Conservation (phyloP, 2,113 vertebrate genomes). For the Passer montanus region DNA sequence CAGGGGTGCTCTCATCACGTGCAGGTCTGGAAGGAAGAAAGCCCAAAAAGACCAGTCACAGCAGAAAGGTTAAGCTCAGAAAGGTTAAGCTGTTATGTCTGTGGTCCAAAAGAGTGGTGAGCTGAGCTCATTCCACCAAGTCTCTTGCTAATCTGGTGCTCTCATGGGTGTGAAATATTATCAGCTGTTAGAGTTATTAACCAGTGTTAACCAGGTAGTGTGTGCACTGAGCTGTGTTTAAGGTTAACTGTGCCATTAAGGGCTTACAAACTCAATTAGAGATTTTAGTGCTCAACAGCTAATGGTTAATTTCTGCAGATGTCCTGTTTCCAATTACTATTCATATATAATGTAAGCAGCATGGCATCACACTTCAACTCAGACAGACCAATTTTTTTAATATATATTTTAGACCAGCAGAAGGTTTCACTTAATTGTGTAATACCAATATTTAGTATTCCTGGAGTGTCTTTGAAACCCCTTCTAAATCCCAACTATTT, state of each 20-base stretch:
- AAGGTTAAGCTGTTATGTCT: conserved; percentile 25
- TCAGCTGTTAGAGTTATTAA: conserved; percentile 63
- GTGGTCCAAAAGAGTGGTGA: neutral
- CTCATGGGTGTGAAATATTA: conserved; percentile 66
- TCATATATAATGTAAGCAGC: conserved; percentile 55
- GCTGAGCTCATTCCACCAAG: conserved; percentile 54
- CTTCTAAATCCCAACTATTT: conserved; percentile 3
- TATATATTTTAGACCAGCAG: conserved; percentile 15
- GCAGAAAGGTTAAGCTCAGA: neutral
- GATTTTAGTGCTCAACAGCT: conserved; percentile 57
- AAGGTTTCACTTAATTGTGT: conserved; percentile 32
- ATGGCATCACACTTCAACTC: conserved; percentile 54
- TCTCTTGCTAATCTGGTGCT: conserved; percentile 49
- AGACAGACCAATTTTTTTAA: neutral
- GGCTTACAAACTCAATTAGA: conserved; percentile 68
- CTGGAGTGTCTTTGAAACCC: conserved; percentile 30
- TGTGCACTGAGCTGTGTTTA: neutral
- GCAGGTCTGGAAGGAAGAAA: neutral
- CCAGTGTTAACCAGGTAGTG: conserved; percentile 58
- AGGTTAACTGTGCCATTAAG: conserved; percentile 57
- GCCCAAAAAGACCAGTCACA: neutral
- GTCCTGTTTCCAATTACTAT: conserved; percentile 64
- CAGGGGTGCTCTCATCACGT: conserved; percentile 29
- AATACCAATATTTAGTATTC: conserved; percentile 18
- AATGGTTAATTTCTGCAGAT: conserved; percentile 63